Conservation (phyloP, 2,888 invertebrate genomes). For the Gisinianus flammeolus region DNA sequence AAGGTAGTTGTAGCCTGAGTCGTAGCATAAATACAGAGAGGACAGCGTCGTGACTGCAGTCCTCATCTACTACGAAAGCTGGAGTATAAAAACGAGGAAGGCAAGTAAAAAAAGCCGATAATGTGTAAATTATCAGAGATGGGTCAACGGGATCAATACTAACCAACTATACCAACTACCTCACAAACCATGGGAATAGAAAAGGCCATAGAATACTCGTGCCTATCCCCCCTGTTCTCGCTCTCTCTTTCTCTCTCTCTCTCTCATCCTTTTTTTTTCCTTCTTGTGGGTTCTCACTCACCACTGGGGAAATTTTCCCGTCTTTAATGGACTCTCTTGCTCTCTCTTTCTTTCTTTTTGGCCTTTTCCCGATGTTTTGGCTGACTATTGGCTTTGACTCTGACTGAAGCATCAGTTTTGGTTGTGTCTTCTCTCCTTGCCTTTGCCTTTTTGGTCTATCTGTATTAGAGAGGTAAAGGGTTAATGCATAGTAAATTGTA, state of each 20-base stretch:
- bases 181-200: background rate
- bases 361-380: background rate
- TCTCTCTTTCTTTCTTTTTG: background rate
- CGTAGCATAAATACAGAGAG: no score
- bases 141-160: constrained; percentile 43
- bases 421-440: background rate
- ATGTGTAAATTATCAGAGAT: constrained; percentile 46
- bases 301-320: background rate
- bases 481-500: background rate
- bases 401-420: background rate
- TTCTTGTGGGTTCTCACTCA: background rate
- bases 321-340: constrained; percentile 1
- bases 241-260: background rate
- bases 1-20: no score
- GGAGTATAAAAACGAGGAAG: no score
- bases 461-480: background rate
- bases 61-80: no score
- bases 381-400: background rate
- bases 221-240: background rate
- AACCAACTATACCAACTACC: background rate
- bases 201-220: background rate
- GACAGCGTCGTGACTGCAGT: no score
- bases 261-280: background rate
- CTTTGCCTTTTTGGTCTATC: background rate
- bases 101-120: constrained; percentile 32